phyloP scores from a whole-genome alignment of 2,113 vertebrate genomes.

The Melanostigma gelatinosum region DNA sequence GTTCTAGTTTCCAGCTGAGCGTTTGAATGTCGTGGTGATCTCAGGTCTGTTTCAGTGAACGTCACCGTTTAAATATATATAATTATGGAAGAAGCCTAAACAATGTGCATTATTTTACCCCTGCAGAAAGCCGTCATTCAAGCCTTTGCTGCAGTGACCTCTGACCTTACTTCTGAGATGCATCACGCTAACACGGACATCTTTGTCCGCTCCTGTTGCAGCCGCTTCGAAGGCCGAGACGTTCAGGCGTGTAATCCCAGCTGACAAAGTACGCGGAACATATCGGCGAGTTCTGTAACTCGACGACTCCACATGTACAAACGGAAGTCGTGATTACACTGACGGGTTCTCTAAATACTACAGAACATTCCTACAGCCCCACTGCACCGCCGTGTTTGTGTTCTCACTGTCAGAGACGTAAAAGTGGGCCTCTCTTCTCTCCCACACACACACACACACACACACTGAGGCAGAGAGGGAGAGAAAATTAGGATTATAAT shows the following conservation, averaged over 20 bases:
- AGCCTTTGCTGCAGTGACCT: slow-evolving; percentile 33
- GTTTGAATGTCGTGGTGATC: not conserved
- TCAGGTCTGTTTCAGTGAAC: not conserved
- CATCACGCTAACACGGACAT: too few species aligned
- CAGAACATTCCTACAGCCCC: slow-evolving; percentile 45
- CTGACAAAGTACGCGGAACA: slow-evolving; percentile 12
- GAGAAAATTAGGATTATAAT: slow-evolving; percentile 75
- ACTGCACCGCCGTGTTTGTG: slow-evolving; percentile 48
- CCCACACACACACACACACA: slow-evolving; percentile 18
- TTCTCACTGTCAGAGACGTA: slow-evolving; percentile 32
- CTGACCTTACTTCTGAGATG: slow-evolving; percentile 36
- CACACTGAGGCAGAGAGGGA: slow-evolving; percentile 24
- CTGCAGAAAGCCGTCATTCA: not conserved
- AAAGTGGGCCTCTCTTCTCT: slow-evolving; percentile 26
- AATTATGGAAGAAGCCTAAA: not conserved
- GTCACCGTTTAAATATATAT: too few species aligned
- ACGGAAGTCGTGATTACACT: slow-evolving; percentile 49
- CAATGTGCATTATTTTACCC: not conserved
- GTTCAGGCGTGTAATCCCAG: not conserved
- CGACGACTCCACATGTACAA: slow-evolving; percentile 7
- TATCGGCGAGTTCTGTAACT: slow-evolving; percentile 22
- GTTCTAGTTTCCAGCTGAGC: not conserved
- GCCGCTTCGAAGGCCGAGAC: slow-evolving; percentile 10
- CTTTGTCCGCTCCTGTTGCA: not conserved
- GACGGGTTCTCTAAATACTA: slow-evolving; percentile 56